Percentiles rank a stretch among this genome's conserved stretches.
Evolutionary conservation across 2,113 vertebrate species (phyloP).

Genomic region (Mirza zaza): DNA sequence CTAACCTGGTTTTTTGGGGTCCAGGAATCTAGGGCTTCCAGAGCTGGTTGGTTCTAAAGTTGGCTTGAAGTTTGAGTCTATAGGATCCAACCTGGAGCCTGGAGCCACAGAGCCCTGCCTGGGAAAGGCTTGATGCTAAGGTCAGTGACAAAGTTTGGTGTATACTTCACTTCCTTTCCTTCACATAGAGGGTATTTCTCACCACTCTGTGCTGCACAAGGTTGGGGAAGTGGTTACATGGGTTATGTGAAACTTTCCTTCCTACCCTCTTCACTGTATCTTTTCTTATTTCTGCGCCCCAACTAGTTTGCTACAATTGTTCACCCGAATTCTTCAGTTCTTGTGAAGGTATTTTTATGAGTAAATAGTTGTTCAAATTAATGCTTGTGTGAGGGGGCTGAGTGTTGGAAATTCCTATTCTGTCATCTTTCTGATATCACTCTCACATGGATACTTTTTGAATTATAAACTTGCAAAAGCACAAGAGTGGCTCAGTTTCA

Average conservation of each 20-base stretch:
- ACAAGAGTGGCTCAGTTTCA: neutral
- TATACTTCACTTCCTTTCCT: neutral
- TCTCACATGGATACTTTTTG: neutral
- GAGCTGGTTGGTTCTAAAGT: neutral
- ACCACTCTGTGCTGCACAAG: neutral
- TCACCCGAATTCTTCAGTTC: neutral
- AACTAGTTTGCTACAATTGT: neutral
- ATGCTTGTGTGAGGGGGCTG: neutral
- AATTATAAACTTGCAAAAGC: constrained; percentile 6
- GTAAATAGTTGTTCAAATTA: neutral
- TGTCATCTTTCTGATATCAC: neutral
- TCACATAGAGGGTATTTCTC: neutral
- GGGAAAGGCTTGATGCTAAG: neutral
- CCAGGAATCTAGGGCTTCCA: neutral
- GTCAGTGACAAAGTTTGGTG: neutral
- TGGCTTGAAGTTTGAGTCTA: neutral
- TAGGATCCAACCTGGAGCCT: neutral
- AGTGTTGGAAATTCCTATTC: neutral
- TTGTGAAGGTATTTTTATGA: neutral
- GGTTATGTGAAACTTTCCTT: neutral
- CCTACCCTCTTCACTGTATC: neutral
- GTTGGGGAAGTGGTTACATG: neutral
- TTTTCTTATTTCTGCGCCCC: neutral
- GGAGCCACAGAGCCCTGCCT: neutral
- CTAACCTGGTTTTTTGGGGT: no score